Base-by-base conservation (phyloP, 2,113 vertebrate species). In the Anoura caudifer region DNA sequence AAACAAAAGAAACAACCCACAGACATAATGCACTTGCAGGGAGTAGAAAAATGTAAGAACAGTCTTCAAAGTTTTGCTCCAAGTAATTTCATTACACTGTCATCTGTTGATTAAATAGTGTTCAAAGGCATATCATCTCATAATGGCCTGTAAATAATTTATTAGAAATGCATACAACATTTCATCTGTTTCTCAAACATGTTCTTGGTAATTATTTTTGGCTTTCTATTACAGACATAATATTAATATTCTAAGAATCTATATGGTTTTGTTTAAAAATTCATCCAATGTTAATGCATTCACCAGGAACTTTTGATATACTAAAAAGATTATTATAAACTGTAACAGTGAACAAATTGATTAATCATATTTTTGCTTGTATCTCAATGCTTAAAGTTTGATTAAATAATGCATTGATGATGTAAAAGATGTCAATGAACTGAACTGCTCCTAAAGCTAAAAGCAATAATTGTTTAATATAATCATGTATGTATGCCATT, bases 91-190 rank as follows among this genome's bases (percentile, higher is more conserved):
- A 94, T 89, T 97, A 61, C 54, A 81, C n/a, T 81, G 41, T 38
- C 14, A 7, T 96, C 72, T 90, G 43, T 76, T 94, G 81, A 97
- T 91, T 96, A 96, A 97, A 97, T 59, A 95, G 59, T 95, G 6
- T 92, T 97, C 72, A 96, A 85, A 97, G 70, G 31, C 72, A 84
- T 80, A 90, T 63, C 9, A 4, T 81, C 36, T 50, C 65, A 89
- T 96, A 97, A 97, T 90, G 87, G 8, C 92, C 65, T 87, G 12
- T 52, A 92, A 96, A 83, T 90, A 95, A 97, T 97, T 92, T 94
- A 94, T 97, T 98, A 94, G 36, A 95, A 97, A 97, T 89, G 81
- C 87, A 96, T 77, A 91, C n/a, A 77, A 38, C 10, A n/a, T 77
- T 73, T 90, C 81, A 95, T 92, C 83, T 98, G 59, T 86, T 97